phyloP scores from a whole-genome alignment of 2,888 invertebrate species.

The Ceriagrion tenellum region DNA sequence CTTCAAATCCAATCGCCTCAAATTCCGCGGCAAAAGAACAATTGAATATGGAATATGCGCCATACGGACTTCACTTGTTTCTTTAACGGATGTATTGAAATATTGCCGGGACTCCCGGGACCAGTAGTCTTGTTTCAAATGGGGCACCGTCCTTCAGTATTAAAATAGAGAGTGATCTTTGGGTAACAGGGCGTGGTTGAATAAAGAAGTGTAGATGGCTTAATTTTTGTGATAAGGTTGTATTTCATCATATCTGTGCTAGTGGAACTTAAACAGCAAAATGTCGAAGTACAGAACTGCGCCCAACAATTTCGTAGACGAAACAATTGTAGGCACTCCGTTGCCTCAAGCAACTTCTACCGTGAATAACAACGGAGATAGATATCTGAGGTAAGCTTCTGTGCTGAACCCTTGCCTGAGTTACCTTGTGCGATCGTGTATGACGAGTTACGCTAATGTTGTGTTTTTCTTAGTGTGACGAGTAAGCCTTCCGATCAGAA shows the following conservation, averaged over 20 bases:
- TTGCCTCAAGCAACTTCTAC: conserved; percentile 52
- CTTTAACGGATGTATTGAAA: background rate
- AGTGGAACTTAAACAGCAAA: background rate
- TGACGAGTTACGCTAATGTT: too few species aligned
- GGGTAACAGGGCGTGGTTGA: background rate
- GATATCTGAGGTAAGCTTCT: background rate
- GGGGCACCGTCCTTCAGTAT: background rate
- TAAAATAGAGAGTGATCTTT: background rate
- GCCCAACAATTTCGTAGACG: background rate
- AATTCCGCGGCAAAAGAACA: background rate
- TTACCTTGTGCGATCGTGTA: background rate
- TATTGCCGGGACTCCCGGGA: too few species aligned
- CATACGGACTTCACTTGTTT: background rate
- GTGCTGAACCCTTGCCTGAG: background rate
- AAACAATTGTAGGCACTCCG: conserved; percentile 50
- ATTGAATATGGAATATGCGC: background rate
- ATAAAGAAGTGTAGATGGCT: background rate
- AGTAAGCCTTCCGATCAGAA: background rate
- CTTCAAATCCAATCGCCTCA: too few species aligned
- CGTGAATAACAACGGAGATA: conserved; percentile 16
- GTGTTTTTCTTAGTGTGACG: background rate
- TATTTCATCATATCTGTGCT: background rate
- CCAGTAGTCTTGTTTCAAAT: background rate
- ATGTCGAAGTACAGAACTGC: background rate
- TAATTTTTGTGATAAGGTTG: background rate